phyloP scores from a whole-genome alignment of 2,113 vertebrate genomes.

The Chionodraco myersi region DNA sequence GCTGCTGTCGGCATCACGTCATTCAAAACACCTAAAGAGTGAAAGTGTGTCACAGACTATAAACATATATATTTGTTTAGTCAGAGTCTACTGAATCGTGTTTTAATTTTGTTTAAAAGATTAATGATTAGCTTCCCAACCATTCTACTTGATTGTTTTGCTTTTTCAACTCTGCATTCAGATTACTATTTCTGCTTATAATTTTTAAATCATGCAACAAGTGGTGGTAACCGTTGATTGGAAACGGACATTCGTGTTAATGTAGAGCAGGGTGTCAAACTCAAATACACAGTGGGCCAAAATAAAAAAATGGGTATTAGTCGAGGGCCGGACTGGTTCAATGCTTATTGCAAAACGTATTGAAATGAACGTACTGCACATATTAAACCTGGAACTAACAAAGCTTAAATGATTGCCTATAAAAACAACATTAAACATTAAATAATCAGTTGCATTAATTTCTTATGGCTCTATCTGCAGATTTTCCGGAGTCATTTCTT shows the following conservation, averaged over 20 bases:
- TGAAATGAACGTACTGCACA: too few relatives aligned
- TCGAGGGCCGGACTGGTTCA: too few relatives aligned
- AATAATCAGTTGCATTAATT: too few relatives aligned
- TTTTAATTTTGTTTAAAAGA: not conserved
- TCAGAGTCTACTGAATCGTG: not conserved
- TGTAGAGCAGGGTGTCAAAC: too few relatives aligned
- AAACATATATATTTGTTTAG: conserved; percentile 2
- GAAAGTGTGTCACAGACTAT: not conserved
- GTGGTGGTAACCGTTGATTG: not conserved
- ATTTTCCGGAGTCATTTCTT: too few relatives aligned
- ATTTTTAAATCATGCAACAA: not conserved
- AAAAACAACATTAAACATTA: too few relatives aligned
- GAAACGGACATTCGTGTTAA: not conserved
- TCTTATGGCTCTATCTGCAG: too few relatives aligned
- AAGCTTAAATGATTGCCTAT: too few relatives aligned
- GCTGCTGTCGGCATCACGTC: conserved; percentile 28
- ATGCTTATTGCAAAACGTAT: too few relatives aligned
- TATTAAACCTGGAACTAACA: too few relatives aligned
- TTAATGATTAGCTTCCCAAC: conserved; percentile 2
- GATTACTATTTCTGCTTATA: not conserved
- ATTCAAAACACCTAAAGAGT: conserved; percentile 11
- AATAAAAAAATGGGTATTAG: too few relatives aligned
- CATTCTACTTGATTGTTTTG: not conserved
- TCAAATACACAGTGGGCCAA: too few relatives aligned
- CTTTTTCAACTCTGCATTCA: not conserved